A percentile compares a stretch with the other conserved stretches of the same genome.
Conservation (phyloP, 2,113 vertebrate genomes). For the Lepus americanus region DNA sequence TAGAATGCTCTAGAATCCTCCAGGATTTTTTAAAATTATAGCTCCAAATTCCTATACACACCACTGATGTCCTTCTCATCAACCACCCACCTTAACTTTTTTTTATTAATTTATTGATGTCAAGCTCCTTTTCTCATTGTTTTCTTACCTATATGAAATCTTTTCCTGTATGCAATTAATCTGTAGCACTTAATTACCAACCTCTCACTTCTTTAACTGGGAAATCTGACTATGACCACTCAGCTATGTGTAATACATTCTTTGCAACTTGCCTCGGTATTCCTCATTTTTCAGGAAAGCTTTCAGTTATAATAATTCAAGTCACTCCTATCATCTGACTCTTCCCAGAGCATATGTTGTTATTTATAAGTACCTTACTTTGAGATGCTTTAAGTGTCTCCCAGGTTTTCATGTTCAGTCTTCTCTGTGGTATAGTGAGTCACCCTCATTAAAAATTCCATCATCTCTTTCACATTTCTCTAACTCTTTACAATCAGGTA, state of each 20-base stretch:
- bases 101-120: not conserved
- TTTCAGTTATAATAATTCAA: conserved; percentile 2
- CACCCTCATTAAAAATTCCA: not conserved
- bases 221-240: not conserved
- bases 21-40: not conserved
- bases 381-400: not conserved
- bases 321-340: not conserved
- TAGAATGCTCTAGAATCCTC: not conserved
- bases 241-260: not conserved
- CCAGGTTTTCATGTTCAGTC: not conserved
- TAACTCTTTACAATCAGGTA: not conserved
- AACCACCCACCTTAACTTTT: not conserved
- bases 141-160: not conserved
- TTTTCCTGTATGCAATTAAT: not conserved
- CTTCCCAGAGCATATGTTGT: not conserved
- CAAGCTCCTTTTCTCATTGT: not conserved
- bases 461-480: not conserved
- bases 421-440: conserved; percentile 2
- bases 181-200: not conserved
- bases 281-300: not conserved
- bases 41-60: not conserved
- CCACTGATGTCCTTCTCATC: not conserved
- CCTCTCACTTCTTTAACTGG: not conserved
- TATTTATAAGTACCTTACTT: not conserved
- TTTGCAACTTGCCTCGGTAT: not conserved